These are phyloP conservation scores for Xenopus laevis DNA, from an alignment of 2,113 vertebrate genomes.

Conservation along the genomic window DNA sequence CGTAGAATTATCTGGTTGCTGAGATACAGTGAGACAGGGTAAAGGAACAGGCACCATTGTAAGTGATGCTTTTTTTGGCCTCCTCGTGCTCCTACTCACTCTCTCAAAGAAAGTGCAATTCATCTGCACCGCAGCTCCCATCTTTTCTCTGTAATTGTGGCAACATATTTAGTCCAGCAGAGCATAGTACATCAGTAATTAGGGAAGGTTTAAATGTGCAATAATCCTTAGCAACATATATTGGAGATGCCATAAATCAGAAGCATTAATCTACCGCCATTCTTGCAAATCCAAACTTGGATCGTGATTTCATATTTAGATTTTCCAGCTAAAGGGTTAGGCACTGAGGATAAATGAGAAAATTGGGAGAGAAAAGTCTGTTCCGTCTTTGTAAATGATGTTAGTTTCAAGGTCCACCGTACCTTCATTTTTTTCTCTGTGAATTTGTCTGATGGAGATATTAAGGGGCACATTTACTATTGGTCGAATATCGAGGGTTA, in stretches of 20 bases:
- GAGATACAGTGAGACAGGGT: conserved; percentile 21
- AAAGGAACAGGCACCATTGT: conserved; percentile 7
- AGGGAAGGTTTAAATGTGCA: not conserved
- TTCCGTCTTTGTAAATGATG: too few relatives aligned
- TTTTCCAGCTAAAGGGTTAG: too few relatives aligned
- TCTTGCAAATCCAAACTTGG: not conserved
- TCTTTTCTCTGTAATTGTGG: conserved; percentile 19
- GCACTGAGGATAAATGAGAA: too few relatives aligned
- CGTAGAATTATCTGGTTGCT: conserved; percentile 35
- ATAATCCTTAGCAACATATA: conserved; percentile 4
- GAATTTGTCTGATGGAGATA: too few relatives aligned
- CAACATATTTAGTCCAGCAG: conserved; percentile 3
- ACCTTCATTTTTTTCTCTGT: too few relatives aligned
- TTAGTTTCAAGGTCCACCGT: too few relatives aligned
- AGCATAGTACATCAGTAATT: conserved; percentile 10
- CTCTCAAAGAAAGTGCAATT: conserved; percentile 4
- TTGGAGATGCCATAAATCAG: not conserved
- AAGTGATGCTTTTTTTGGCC: not conserved
- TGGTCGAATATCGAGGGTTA: too few relatives aligned
- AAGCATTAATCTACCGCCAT: not conserved
- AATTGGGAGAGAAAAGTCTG: too few relatives aligned
- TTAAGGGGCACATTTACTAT: too few relatives aligned
- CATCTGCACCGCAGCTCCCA: not conserved
- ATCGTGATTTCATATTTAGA: not conserved
- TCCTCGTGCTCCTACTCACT: not conserved